Evolutionary conservation across 2,888 invertebrate genomes (phyloP), one percentile per base, ranked within the genome.

Genomic region (Cephonodes hylas): DNA sequence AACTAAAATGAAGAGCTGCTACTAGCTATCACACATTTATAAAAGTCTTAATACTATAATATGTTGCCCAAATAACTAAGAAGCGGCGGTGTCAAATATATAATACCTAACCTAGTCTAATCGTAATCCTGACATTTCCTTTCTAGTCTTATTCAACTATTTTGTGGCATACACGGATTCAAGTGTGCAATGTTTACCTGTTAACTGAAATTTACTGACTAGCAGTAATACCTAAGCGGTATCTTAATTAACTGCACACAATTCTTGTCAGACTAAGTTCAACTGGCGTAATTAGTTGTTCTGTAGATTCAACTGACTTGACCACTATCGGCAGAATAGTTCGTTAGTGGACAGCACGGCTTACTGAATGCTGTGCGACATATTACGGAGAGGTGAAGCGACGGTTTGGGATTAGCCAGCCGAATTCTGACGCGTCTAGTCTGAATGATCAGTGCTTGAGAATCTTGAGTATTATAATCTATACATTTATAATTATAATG

Each of bases 291-390:
- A 53, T 53, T 53, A 53, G 10, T 48, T 48, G 25, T 53, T 53
- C 53, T 31, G 53, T 48, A 25, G 8, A 31, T 53, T 31, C 18
- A 18, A 31, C 3, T 18, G 31, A n/a, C n/a, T n/a, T n/a, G n/a
- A n/a, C 18, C 8, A 10, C 18, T 31, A 27, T 8, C 53, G 18
- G 18, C 18, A 20, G 27, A 18, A 27, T 27, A 53, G 53, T 53
- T 53, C 53, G 53, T 53, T 53, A 53, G 53, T 53, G 53, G n/a
- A n/a, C 8, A 53, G 4, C 31, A 15, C 53, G 53, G 53, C 15
- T 31, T 53, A 8, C 27, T 53, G 48, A 15, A 18, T 8, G 2
- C 15, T 15, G 15, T 15, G 48, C 3, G 3, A 25, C 48, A 27
- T 48, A 27, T 7, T 15, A 53, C 5, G 23, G 23, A 10, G 27